Conservation (phyloP, 2,113 vertebrate species). For the Chlamydotis undulata region DNA sequence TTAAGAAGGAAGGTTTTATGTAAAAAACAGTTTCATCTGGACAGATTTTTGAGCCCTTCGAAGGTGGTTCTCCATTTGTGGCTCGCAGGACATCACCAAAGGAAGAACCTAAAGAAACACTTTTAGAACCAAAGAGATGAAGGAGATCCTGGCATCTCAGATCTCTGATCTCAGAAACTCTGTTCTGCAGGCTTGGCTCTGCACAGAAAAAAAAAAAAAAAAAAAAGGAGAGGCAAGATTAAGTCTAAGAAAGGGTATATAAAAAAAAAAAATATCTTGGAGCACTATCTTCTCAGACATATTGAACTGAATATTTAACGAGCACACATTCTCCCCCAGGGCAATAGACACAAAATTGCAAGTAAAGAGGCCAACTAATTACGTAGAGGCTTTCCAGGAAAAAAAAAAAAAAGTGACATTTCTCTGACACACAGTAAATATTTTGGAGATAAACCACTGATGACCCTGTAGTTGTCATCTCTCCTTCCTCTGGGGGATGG, state of each 20-base stretch:
- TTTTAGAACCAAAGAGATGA: neutral
- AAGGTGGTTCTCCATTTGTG: neutral
- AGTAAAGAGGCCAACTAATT: neutral
- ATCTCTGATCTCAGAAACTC: neutral
- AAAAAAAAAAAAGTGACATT: neutral
- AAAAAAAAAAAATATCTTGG: neutral
- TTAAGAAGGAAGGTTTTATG: neutral
- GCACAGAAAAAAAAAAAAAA: neutral
- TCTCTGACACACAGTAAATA: neutral
- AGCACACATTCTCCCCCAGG: neutral
- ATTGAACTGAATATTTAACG: neutral
- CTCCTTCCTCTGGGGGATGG: neutral
- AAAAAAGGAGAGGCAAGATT: neutral
- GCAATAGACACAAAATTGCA: neutral
- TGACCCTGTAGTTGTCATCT: neutral
- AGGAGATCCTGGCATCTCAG: neutral
- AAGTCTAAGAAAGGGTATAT: neutral
- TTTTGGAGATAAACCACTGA: neutral
- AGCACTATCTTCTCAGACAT: neutral
- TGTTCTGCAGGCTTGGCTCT: neutral
- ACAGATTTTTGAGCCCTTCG: neutral
- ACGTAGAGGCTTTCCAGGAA: neutral
- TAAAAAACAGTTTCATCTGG: neutral
- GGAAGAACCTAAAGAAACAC: neutral
- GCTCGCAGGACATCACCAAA: neutral